phyloP scores from a whole-genome alignment of 2,113 vertebrate genomes.

The Alethe castanea region DNA sequence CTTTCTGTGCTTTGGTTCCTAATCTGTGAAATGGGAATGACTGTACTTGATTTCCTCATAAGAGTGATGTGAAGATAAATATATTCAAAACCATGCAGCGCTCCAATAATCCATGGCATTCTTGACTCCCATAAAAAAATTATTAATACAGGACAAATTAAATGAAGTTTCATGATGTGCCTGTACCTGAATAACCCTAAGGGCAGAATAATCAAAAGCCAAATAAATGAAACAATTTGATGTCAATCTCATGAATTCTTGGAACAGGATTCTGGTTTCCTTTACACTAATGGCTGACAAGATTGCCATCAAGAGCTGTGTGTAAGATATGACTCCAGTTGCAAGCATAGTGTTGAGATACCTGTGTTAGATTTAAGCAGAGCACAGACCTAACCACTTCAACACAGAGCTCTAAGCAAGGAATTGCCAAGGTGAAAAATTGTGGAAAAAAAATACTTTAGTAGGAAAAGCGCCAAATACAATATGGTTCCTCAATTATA shows the following conservation, averaged over 20 bases:
- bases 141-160: constrained; percentile 44
- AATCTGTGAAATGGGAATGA: not conserved
- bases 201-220: constrained; percentile 4
- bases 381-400: not conserved
- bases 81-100: not conserved
- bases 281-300: not conserved
- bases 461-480: not conserved
- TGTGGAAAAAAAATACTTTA: not conserved
- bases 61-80: not conserved
- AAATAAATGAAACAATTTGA: constrained; percentile 50
- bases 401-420: not conserved
- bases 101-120: constrained; percentile 12
- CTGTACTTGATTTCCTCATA: constrained; percentile 3
- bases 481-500: not conserved
- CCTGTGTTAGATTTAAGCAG: not conserved
- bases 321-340: not conserved
- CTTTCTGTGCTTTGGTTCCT: not conserved
- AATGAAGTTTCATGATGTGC: constrained; percentile 19
- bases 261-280: not conserved
- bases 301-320: not conserved
- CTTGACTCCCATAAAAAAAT: constrained; percentile 22
- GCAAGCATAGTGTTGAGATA: not conserved
- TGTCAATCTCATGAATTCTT: constrained; percentile 49
- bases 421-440: not conserved
- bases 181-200: constrained; percentile 51